Base-by-base conservation (phyloP, 2,888 invertebrate genomes). In the Rhorus exstirpatorius region DNA sequence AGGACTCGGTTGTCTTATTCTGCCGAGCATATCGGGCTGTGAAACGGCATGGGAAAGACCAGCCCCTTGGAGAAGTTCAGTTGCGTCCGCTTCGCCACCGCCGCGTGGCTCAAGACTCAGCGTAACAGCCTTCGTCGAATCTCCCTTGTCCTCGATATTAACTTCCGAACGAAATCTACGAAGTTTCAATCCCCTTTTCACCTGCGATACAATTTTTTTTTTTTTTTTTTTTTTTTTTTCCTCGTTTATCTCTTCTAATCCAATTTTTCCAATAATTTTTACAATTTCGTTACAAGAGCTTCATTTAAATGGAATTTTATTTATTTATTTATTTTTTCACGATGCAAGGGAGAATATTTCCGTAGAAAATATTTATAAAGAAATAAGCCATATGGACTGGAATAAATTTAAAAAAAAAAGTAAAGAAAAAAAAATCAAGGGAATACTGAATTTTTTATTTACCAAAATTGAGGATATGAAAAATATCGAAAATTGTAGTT, bases 81-180 rank as follows among this genome's bases (percentile, higher is more conserved):
- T 92, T 0, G 93, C 93, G 75, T 93, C 92, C 3, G 93, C 90
- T 53, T 94, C 93, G 8, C 93, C 93, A 0, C 91, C 92, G 1
- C 91, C 93, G 61, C 93, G 87, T 2, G 92, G 92, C 77, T 93
- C 92, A 51, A 93, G 84, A 60, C 91, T 90, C 38, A 91, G 78
- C 3, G 91, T 86, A 14, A 91, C 87, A 6, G 90, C 89, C 67
- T 91, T 91, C 3, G 86, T 87, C 8, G 88, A 84, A 12, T 89
- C 90, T 3, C 85, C 80, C 21, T 91, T 90, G 3, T 93, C 94
- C 58, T 90, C 92, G 38, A 94, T 93, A 85, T 92, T 93, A 35
- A 92, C 92, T 90, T 93, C 92, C 72, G 94, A 92, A 24, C 92
- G 90, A 85, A 93, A 93, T 86, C 93, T 89, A 24, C 93, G 91